Evolutionary conservation across 2,888 invertebrate species (phyloP).

Genomic region (Drosophila yooni): DNA sequence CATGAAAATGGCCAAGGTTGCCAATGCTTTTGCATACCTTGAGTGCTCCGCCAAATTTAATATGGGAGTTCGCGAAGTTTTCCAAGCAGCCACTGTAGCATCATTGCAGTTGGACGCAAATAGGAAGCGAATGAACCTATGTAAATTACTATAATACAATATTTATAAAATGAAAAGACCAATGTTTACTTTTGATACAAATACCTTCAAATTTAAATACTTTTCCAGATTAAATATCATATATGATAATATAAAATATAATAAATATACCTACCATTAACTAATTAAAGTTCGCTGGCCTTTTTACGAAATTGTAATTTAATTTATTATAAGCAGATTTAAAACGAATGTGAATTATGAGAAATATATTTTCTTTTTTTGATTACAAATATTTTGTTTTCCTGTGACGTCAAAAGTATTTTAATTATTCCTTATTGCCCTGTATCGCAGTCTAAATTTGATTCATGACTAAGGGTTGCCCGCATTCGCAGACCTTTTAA

Average conservation of each 20-base stretch:
- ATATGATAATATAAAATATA: too few relatives aligned
- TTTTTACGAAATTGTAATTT: not conserved
- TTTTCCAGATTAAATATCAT: not conserved
- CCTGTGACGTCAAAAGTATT: not conserved
- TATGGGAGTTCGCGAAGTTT: conserved; percentile 98
- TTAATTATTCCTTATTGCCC: not conserved
- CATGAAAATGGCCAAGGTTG: conserved; percentile 98
- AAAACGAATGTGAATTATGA: not conserved
- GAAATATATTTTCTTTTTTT: not conserved
- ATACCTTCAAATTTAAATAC: not conserved
- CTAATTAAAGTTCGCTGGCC: conserved; percentile 8
- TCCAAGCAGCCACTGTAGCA: conserved; percentile 98
- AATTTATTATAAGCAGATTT: not conserved
- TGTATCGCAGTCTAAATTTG: conserved; percentile 38
- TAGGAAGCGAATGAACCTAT: conserved; percentile 92
- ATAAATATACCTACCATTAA: conserved; percentile 3
- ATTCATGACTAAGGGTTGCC: not conserved
- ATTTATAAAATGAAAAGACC: not conserved
- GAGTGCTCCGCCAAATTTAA: conserved; percentile 99
- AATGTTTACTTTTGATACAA: not conserved
- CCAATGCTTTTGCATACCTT: conserved; percentile 98
- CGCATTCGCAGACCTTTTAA: not conserved
- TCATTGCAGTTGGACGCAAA: conserved; percentile 93
- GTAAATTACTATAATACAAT: not conserved
- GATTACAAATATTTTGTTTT: not conserved